Evolutionary conservation across 2,888 invertebrate genomes (phyloP).

Genomic region (Napeogenes inachia): DNA sequence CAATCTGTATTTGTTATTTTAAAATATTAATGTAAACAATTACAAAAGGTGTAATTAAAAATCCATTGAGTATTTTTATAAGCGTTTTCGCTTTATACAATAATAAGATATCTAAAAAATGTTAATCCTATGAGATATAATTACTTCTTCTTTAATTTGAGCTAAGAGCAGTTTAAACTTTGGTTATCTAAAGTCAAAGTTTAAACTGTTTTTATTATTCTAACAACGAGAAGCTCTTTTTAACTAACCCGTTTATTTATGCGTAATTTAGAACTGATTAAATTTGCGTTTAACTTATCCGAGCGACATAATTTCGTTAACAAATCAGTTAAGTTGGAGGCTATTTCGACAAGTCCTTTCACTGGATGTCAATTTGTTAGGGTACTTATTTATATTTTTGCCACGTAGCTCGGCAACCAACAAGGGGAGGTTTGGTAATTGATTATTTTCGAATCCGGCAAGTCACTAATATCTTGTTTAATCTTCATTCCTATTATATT

Average conservation of each 20-base stretch:
- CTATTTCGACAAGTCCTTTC: constrained; percentile 3
- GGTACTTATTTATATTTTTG: constrained; percentile 1
- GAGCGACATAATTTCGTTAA: neutral
- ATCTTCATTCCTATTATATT: too few relatives aligned
- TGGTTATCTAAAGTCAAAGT: too few relatives aligned
- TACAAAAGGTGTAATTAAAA: too few relatives aligned
- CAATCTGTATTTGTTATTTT: too few relatives aligned
- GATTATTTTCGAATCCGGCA: neutral
- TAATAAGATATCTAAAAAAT: too few relatives aligned
- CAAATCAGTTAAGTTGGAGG: neutral
- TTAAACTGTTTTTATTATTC: neutral
- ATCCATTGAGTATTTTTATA: too few relatives aligned
- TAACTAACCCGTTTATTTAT: neutral
- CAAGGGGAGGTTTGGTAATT: neutral
- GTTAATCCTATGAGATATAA: too few relatives aligned
- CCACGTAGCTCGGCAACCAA: neutral
- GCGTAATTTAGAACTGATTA: neutral
- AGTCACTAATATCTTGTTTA: neutral
- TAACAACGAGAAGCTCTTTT: neutral
- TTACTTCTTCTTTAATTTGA: too few relatives aligned
- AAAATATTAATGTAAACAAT: too few relatives aligned
- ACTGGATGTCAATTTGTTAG: constrained; percentile 3
- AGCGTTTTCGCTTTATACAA: too few relatives aligned
- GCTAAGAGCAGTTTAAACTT: too few relatives aligned
- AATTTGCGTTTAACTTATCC: neutral